These are phyloP conservation scores for Andrena haemorrhoa DNA, from an alignment of 2,888 invertebrate species.

Conservation along the genomic window DNA sequence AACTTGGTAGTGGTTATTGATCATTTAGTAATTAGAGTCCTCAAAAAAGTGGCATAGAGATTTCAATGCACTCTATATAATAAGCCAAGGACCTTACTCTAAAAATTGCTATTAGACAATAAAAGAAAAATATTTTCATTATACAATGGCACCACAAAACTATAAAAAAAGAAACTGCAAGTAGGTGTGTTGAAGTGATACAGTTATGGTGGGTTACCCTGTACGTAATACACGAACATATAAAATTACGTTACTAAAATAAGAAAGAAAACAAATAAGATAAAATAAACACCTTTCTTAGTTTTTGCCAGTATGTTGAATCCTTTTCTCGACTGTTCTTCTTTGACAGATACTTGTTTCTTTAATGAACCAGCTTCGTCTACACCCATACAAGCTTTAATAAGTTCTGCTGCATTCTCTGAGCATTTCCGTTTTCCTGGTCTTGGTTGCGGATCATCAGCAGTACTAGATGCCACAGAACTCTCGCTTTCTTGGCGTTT, in stretches of 20 bases:
- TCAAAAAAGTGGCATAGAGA: no score
- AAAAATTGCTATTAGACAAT: no score
- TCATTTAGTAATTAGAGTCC: no score
- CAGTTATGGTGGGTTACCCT: constrained; percentile 34
- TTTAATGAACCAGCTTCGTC: constrained; percentile 83
- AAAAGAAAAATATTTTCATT: constrained; percentile 26
- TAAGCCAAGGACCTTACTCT: no score
- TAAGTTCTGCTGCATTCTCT: constrained; percentile 87
- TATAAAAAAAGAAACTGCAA: not conserved
- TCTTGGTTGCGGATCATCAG: constrained; percentile 86
- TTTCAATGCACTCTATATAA: no score
- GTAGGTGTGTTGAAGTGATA: constrained; percentile 23
- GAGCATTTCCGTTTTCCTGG: constrained; percentile 88
- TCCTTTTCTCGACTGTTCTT: constrained; percentile 83
- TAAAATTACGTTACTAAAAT: constrained; percentile 38
- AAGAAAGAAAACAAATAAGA: constrained; percentile 34
- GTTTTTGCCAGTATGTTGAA: constrained; percentile 83
- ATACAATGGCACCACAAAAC: constrained; percentile 17
- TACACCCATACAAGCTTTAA: constrained; percentile 87
- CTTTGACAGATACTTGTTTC: constrained; percentile 84
- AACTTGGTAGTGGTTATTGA: no score
- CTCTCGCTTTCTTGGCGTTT: constrained; percentile 93
- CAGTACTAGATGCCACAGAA: constrained; percentile 88
- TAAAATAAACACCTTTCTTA: constrained; percentile 82
- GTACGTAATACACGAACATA: constrained; percentile 47